Evolutionary conservation across 2,888 invertebrate species (phyloP), one percentile per base, ranked within the genome.

Genomic region (Xylocampa areola): DNA sequence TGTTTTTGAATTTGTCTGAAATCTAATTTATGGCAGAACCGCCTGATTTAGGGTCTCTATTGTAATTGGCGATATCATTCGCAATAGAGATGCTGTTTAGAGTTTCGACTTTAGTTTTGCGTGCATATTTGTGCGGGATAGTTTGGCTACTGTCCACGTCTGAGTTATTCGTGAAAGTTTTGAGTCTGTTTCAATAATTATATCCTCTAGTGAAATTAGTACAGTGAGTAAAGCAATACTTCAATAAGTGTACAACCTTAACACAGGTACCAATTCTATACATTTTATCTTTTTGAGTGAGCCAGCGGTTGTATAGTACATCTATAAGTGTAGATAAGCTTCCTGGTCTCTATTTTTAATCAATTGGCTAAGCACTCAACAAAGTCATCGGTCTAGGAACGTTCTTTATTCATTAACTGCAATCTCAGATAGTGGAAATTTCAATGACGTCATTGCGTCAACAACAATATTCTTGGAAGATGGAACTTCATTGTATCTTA

Each of bases 1-100:
- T 94, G 94, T 94, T 93, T 92, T 91, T 87, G 92, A 92, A 90
- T 92, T 93, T 91, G 92, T 89, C 89, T 86, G 85, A 82, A 82
- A 85, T 83, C 81, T 89, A 92, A 94, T 94, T 93, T 92, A 93
- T 91, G 90, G 79, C 74, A 70, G 69, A 75, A 77, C 81, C 79
- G 82, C 83, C 80, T 90, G 90, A 92, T 92, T 93, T 92, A 89
- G 85, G 84, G 86, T 78, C 84, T 82, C 90, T 81, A 88, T 94
- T 94, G 92, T 91, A 90, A 91, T 92, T 89, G 85, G 78, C 68
- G 77, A 88, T 81, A 82, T 89, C 84, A 88, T 89, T 86, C 84
- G 81, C 60, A 85, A 80, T 77, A 84, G 68, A 73, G 80, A 79
- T 78, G 72, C 66, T 85, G 78, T 84, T 82, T 72, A 60, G 53